Evolutionary conservation across 1,140 invertebrate genomes (phyloP), one percentile per base, ranked within the genome.

Genomic region (Rhyzopertha dominica): DNA sequence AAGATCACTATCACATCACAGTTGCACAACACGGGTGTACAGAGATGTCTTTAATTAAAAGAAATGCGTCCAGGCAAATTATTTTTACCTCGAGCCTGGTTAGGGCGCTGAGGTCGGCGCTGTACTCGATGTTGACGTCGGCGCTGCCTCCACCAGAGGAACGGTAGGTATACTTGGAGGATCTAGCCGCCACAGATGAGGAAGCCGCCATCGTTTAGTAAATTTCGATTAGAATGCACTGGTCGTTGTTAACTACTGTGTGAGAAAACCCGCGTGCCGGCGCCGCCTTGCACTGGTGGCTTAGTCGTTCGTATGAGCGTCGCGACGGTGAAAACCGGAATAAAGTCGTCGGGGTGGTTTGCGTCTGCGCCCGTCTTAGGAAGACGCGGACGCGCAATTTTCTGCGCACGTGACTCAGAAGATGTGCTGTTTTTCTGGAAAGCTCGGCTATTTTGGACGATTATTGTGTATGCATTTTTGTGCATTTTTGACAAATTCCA

Each of bases 121-220:
- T 84, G 76, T 93, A 93, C 74, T 93, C 90, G 75, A 94, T 90
- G 79, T 83, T 90, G 68, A 94, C 85, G 75, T 94, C 87, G 67
- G 87, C 85, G 58, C 73, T 76, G 66, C 84, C 84, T 19, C 70
- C 76, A 59, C 83, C 85, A 59, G 77, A 78, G 61, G 84, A 85
- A 67, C 85, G 82, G 76, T 93, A 94, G 59, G 82, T 80, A 75
- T 92, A 93, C 74, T 90, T 92, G 66, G 87, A 88, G 58, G 82
- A 79, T 74, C 87, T 89, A n/a, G n/a, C n/a, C 61, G 85, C 80
- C 67, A 86, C 75, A 70, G 82, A 77, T 69, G 84, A 84, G n/a
- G n/a, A n/a, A 74, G 81, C 79, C 72, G n/a, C n/a, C n/a, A n/a
- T 47, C 43, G 48, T 46, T 47, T 43, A 9, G 10, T 34, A 8